A percentile compares a stretch with the other conserved stretches of the same genome.
These are phyloP conservation scores for Nephila pilipes DNA, from an alignment of 1,140 invertebrate species.

Conservation along the genomic window DNA sequence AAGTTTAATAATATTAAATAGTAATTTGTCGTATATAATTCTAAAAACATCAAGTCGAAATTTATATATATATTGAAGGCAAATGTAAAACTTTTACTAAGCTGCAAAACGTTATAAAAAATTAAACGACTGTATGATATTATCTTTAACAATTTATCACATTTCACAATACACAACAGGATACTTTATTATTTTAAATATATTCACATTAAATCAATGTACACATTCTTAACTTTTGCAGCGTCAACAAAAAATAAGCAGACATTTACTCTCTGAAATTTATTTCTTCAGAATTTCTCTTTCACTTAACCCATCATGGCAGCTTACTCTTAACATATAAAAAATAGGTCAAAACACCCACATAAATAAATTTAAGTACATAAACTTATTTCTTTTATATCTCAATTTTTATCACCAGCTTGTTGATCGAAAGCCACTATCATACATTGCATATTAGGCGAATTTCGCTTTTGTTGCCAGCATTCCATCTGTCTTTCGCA, in stretches of 20 bases:
- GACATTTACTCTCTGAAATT: not conserved
- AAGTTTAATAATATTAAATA: too few species aligned
- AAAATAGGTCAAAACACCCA: not conserved
- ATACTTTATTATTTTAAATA: too few species aligned
- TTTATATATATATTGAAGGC: too few species aligned
- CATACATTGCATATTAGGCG: not conserved
- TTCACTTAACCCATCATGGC: not conserved
- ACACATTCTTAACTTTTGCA: too few species aligned
- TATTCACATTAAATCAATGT: too few species aligned
- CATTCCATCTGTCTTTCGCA: conserved; percentile 14
- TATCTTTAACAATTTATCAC: too few species aligned
- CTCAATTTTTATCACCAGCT: not conserved
- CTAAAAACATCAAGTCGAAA: too few species aligned
- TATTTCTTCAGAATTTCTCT: not conserved
- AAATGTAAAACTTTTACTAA: too few species aligned
- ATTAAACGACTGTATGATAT: too few species aligned
- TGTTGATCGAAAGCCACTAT: not conserved
- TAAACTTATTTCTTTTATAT: not conserved
- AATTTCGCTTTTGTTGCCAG: not conserved
- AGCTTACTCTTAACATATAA: not conserved
- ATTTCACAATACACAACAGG: too few species aligned
- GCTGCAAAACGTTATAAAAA: too few species aligned
- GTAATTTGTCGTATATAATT: too few species aligned
- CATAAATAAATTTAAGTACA: conserved; percentile 8
- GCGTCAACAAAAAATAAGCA: not conserved